Base-by-base conservation (phyloP, 2,888 invertebrate species). In the Lasioglossum villosulum region DNA sequence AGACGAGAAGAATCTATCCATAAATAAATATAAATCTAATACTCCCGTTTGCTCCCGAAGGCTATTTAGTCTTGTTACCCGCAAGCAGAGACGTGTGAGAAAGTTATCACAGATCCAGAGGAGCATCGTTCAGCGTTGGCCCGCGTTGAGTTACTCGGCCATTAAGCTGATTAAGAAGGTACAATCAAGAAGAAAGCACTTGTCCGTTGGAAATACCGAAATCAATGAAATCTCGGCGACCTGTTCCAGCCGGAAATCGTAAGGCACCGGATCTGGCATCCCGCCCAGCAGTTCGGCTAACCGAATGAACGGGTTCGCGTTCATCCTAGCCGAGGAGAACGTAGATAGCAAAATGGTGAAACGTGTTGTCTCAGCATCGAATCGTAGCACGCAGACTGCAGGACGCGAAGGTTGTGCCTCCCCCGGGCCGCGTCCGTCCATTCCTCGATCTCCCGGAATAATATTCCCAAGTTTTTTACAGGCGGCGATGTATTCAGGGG, bases 391-490 rank as follows among this genome's bases (percentile, higher is more conserved):
- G 73, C 81, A 78, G 88, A 71, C 80, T 52, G 42, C 66, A 72
- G 79, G 85, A 80, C 82, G 82, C 87, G 63, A 82, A 72, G 52
- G 75, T 75, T 56, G 81, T 63, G 83, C 83, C 86, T 86, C 84
- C 79, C 80, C 83, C 78, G 42, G 74, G 76, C 81, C 72, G 68
- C 70, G 37, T 70, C n/a, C 68, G 81, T 85, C 83, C 81, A 75
- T 84, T 78, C 82, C 85, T 88, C 83, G 83, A 87, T 87, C 86
- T 86, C 82, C 56, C 80, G 89, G 84, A 90, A 91, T 89, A 90
- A 91, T 93, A 93, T 93, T 93, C 91, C 86, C 90, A 86, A 90
- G 88, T 91, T 91, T 89, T 89, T 90, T 88, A 86, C 85, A 45
- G 81, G 70, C 89, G 78, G 70, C 89, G 78, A 79, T 86, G 86